phyloP scores from a whole-genome alignment of 1,140 invertebrate species.

The Drosophila triauraria region DNA sequence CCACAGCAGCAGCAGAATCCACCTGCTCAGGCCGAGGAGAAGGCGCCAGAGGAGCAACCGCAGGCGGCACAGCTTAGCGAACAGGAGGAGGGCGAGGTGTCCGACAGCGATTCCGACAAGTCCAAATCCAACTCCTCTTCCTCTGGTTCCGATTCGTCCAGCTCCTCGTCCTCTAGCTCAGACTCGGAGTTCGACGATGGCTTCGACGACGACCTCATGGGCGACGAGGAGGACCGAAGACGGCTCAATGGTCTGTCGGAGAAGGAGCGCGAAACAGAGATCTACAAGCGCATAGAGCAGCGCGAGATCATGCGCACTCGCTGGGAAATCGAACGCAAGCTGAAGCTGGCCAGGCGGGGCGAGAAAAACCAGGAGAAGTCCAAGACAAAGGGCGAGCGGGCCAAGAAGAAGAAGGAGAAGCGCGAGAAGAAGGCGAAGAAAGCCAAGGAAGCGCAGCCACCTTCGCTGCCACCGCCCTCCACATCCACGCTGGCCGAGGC shows the following conservation, averaged over 20 bases:
- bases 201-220: slow-evolving; percentile 98
- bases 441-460: slow-evolving; percentile 47
- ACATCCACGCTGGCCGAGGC: slow-evolving; percentile 1
- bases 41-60: slow-evolving; percentile 1
- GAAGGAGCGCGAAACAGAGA: slow-evolving; percentile 98
- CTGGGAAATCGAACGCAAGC: slow-evolving; percentile 98
- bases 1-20: slow-evolving; percentile 3
- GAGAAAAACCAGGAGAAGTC: slow-evolving; percentile 88
- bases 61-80: slow-evolving; percentile 40
- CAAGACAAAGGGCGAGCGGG: slow-evolving; percentile 87
- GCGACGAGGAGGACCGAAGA: slow-evolving; percentile 97
- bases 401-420: slow-evolving; percentile 86
- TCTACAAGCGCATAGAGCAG: slow-evolving; percentile 98
- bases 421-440: slow-evolving; percentile 85
- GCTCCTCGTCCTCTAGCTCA: slow-evolving; percentile 79
- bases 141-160: slow-evolving; percentile 57
- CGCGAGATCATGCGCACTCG: slow-evolving; percentile 96
- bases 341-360: slow-evolving; percentile 93
- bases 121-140: slow-evolving; percentile 60
- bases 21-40: slow-evolving; percentile 25
- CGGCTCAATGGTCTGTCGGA: slow-evolving; percentile 96
- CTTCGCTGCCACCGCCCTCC: slow-evolving; percentile 66
- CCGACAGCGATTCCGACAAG: slow-evolving; percentile 73
- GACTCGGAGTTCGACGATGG: slow-evolving; percentile 87
- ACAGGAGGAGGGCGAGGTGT: slow-evolving; percentile 80